phyloP scores from a whole-genome alignment of 1,140 invertebrate genomes.

The Drosophila athabasca region DNA sequence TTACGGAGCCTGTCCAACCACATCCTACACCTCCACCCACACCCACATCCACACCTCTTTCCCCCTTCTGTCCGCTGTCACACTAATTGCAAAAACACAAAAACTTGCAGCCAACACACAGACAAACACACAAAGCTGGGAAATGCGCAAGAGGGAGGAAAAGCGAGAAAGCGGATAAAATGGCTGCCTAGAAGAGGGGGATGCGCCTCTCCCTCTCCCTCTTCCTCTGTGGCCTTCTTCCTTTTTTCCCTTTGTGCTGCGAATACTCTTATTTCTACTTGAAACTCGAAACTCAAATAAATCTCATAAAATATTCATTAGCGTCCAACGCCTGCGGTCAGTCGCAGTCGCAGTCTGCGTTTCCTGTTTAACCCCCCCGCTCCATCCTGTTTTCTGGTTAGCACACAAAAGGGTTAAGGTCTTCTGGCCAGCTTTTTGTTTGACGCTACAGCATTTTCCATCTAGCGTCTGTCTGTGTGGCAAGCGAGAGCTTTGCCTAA shows the following conservation, averaged over 20 bases:
- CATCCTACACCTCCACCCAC: background rate
- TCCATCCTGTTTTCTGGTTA: background rate
- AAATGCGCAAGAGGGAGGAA: constrained; percentile 38
- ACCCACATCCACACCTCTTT: background rate
- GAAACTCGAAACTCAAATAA: constrained; percentile 79
- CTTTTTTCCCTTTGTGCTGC: constrained; percentile 21
- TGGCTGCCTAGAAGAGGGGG: constrained; percentile 40
- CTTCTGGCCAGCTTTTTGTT: constrained; percentile 47
- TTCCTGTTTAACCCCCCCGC: constrained; percentile 22
- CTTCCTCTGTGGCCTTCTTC: constrained; percentile 9
- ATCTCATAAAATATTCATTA: constrained; percentile 82
- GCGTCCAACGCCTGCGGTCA: constrained; percentile 75
- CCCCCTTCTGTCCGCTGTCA: constrained; percentile 40
- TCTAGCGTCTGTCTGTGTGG: constrained; percentile 12
- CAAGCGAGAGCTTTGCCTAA: constrained; percentile 46
- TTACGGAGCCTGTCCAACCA: constrained; percentile 49
- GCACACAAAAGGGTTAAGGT: constrained; percentile 73
- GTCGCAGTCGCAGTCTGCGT: constrained; percentile 29
- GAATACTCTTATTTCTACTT: constrained; percentile 29
- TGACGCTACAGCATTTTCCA: constrained; percentile 25
- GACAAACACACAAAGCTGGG: constrained; percentile 37
- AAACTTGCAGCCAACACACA: constrained; percentile 56
- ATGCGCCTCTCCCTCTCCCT: constrained; percentile 40
- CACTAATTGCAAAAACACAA: constrained; percentile 78
- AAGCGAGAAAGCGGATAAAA: constrained; percentile 32